Evolutionary conservation across 2,113 vertebrate genomes (phyloP).

Genomic region (Gorsachius goisagi): DNA sequence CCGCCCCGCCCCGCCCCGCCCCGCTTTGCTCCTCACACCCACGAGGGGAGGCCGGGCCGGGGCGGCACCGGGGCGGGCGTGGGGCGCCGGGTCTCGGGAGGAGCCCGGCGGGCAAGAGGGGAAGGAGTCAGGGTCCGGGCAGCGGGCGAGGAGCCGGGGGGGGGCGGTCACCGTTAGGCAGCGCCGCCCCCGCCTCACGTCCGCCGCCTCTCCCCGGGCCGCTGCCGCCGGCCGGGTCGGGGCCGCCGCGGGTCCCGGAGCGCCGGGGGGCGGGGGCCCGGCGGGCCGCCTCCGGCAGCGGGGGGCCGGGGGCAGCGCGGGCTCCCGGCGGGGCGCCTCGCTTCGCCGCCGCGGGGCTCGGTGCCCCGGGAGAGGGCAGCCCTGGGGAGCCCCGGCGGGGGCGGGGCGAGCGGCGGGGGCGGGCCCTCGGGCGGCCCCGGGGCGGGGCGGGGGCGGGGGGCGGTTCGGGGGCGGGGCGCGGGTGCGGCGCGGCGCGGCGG

Average conservation of each 20-base stretch:
- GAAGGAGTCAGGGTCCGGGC: background rate
- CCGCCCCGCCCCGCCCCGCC: no score
- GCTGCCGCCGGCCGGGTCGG: background rate
- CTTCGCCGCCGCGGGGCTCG: background rate
- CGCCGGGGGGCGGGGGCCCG: background rate
- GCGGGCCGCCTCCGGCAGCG: background rate
- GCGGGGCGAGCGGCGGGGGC: background rate
- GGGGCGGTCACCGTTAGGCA: background rate
- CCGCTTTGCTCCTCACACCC: background rate
- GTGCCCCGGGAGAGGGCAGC: background rate
- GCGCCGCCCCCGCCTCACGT: constrained; percentile 40
- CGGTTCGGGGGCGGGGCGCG: background rate
- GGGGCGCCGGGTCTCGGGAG: background rate
- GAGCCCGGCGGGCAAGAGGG: background rate
- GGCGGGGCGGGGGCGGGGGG: no score
- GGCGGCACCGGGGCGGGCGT: background rate
- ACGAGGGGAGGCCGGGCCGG: background rate
- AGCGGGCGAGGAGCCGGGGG: background rate
- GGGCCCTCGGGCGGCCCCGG: background rate
- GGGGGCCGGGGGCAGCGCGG: background rate
- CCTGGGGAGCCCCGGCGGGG: background rate
- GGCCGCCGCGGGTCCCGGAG: background rate
- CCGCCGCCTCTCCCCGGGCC: background rate
- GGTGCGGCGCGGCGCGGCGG: background rate
- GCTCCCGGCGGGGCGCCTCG: background rate